Percentiles rank a stretch among this genome's conserved stretches.
These are phyloP conservation scores for Gallinago paraguaiae DNA, from an alignment of 2,113 vertebrate species.

Conservation along the genomic window DNA sequence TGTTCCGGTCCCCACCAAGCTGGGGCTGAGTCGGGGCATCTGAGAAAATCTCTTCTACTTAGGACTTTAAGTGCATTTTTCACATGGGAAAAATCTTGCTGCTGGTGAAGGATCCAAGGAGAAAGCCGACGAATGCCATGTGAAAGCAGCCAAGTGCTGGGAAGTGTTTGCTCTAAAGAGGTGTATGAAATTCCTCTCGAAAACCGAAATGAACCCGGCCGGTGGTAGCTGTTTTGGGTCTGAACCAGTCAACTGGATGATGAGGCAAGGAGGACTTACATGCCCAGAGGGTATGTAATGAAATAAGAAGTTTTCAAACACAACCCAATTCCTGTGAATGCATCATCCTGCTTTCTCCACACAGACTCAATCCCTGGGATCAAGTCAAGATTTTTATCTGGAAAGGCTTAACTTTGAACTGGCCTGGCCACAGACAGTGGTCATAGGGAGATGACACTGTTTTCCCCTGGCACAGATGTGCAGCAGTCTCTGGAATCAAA, in stretches of 20 bases:
- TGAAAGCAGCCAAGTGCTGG: background rate
- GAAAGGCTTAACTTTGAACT: background rate
- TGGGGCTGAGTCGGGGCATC: rapidly evolving
- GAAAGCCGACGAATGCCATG: rapidly evolving
- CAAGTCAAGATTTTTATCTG: rapidly evolving
- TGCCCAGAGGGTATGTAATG: background rate
- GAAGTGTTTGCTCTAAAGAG: background rate
- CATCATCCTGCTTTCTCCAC: background rate
- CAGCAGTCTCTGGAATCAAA: background rate
- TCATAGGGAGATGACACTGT: background rate
- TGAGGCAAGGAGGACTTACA: background rate
- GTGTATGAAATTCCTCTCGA: background rate
- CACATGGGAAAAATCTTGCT: background rate
- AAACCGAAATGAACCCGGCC: background rate
- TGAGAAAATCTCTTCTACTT: background rate
- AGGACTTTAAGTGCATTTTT: constrained; percentile 11
- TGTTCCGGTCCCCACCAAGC: rapidly evolving
- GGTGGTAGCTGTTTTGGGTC: background rate
- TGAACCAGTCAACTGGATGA: background rate
- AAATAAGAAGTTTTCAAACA: background rate
- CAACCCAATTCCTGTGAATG: background rate
- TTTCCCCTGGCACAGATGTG: background rate
- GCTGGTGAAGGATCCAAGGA: background rate
- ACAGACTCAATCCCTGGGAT: background rate
- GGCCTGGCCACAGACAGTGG: background rate